Evolutionary conservation across 2,113 vertebrate genomes (phyloP), one percentile per base, ranked within the genome.

Genomic region (Cairina moschata): DNA sequence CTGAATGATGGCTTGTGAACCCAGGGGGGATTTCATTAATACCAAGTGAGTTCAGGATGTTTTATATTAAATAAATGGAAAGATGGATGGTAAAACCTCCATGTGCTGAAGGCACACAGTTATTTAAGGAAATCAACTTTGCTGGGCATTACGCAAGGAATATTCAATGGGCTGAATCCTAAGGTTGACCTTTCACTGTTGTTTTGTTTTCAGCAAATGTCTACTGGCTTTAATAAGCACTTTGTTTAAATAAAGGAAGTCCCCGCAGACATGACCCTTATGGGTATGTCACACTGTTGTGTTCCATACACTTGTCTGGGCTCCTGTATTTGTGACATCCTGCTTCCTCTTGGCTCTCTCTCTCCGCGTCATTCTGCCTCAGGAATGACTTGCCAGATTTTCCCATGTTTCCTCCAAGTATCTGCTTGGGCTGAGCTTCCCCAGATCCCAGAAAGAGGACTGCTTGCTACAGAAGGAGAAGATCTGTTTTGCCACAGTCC

Each of bases 281-380:
- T 28, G 48, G 87, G 58, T 68, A 82, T 6, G 11, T 73, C 44
- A 69, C 48, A n/a, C 18, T 86, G 73, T 81, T 62, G 26, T 0
- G 9, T 82, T 91, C 91, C 58, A 58, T 76, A 79, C 0, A 76
- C 62, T 28, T 82, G 69, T 34, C 88, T 67, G 40, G 68, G 58
- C 81, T 66, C 86, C 63, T 84, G 71, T 67, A 87, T 93, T 90
- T 91, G 78, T 80, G 86, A 91, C 74, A 91, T 83, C 63, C 63
- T 95, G 92, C 77, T 87, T 91, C 83, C 86, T 66, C 46, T 22
- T 69, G 56, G 58, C 22, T 82, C 81, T 83, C 22, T 82, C 83
- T 85, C 46, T 62, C 26, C 28, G 25, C 29, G 28, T 56, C 69
- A 52, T 74, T 90, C 69, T 71, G 32, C 58, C n/a, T 71, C 40